Percentiles rank a stretch among this genome's conserved stretches.
phyloP scores from a whole-genome alignment of 2,113 vertebrate species.

The Egretta garzetta region DNA sequence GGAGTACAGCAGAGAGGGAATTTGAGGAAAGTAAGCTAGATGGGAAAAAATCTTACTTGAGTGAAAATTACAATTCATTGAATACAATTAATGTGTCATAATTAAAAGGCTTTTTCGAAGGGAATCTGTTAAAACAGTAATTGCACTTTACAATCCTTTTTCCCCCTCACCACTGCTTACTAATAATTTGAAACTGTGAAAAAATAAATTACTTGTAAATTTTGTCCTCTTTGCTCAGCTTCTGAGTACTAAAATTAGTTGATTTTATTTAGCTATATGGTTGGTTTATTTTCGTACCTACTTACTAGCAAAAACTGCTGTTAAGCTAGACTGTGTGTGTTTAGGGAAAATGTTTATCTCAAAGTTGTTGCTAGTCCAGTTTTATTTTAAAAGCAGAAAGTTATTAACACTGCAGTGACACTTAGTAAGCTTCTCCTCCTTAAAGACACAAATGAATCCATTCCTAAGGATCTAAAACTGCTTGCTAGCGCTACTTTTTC shows the following conservation, averaged over 20 bases:
- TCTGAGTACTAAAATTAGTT: constrained; percentile 33
- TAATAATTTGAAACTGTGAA: constrained; percentile 37
- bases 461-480: background rate
- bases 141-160: background rate
- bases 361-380: background rate
- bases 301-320: constrained; percentile 24
- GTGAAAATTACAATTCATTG: constrained; percentile 21
- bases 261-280: constrained; percentile 11
- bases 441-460: background rate
- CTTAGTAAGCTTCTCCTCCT: background rate
- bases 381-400: background rate
- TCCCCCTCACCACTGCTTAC: background rate
- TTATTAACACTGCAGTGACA: background rate
- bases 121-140: constrained; percentile 26
- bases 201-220: constrained; percentile 43
- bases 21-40: background rate
- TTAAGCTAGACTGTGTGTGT: background rate
- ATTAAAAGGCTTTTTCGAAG: constrained; percentile 45
- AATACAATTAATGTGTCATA: constrained; percentile 45
- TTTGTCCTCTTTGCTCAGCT: constrained; percentile 10
- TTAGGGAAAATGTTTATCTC: background rate
- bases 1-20: background rate
- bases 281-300: constrained; percentile 18
- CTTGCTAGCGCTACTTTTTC: background rate
- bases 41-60: background rate